Percentiles rank a stretch among this genome's conserved stretches.
Evolutionary conservation across 2,113 vertebrate genomes (phyloP).

Genomic region (Apodemus sylvaticus): DNA sequence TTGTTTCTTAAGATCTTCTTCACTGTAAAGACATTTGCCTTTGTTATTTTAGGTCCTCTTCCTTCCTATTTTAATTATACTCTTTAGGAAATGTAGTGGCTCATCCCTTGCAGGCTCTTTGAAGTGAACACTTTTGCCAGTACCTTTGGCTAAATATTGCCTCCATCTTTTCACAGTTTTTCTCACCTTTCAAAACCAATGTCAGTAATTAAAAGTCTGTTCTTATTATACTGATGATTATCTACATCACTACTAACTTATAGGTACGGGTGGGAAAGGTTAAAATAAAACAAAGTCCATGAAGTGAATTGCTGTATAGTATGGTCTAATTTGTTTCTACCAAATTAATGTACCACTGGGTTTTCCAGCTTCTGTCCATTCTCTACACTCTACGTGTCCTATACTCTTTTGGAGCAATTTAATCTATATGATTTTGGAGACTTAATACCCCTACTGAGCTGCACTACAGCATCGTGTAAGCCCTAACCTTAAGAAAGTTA

Average conservation of each 20-base stretch:
- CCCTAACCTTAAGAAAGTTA: background rate
- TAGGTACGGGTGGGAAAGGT: background rate
- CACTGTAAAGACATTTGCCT: background rate
- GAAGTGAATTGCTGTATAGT: background rate
- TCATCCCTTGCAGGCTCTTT: background rate
- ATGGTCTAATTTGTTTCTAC: background rate
- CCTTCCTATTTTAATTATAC: background rate
- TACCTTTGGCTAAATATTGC: background rate
- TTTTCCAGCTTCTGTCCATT: background rate
- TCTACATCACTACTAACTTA: background rate
- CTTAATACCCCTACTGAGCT: background rate
- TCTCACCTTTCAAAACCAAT: background rate
- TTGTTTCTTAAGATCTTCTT: background rate
- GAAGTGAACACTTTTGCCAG: background rate
- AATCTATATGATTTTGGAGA: background rate
- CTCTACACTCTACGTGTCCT: background rate
- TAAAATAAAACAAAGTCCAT: slow-evolving; percentile 2
- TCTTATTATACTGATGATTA: background rate
- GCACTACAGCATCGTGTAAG: background rate
- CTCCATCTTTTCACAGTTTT: background rate
- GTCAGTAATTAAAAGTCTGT: background rate
- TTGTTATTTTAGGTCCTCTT: background rate
- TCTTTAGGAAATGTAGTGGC: background rate
- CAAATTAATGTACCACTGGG: background rate
- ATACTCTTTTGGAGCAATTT: background rate